phyloP scores from a whole-genome alignment of 2,797 vertebrate genomes.

The Periophthalmus magnuspinnatus region DNA sequence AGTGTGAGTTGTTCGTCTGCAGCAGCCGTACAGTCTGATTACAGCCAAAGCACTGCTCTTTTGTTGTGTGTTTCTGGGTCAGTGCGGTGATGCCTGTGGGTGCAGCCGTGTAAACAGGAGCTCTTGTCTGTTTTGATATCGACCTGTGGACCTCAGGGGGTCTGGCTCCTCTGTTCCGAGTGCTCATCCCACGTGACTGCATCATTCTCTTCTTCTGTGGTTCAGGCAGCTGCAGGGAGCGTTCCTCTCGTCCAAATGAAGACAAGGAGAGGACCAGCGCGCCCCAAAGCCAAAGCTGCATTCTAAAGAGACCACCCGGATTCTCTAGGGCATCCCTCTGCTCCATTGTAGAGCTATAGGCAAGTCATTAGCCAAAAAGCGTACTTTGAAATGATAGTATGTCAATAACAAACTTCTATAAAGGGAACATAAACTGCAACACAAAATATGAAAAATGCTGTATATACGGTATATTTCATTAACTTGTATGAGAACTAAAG shows the following conservation, averaged over 20 bases:
- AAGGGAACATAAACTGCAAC: too few species aligned
- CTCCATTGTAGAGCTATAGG: constrained; percentile 3
- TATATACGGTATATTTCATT: too few species aligned
- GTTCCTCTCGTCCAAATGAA: constrained; percentile 32
- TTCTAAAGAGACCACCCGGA: constrained; percentile 57
- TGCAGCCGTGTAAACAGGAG: constrained; percentile 52
- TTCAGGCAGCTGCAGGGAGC: constrained; percentile 35
- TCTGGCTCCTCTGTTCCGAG: constrained; percentile 41
- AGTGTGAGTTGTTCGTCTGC: constrained; percentile 13
- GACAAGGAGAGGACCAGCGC: constrained; percentile 20
- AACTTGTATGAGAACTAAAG: too few species aligned
- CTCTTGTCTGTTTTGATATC: constrained; percentile 62
- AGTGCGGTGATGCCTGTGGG: constrained; percentile 41
- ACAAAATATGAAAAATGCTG: too few species aligned
- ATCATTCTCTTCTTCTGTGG: constrained; percentile 39
- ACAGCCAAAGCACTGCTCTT: constrained; percentile 35
- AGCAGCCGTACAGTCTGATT: constrained; percentile 36
- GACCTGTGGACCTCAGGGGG: constrained; percentile 50
- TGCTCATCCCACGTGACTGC: constrained; percentile 58
- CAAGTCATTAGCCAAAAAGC: not conserved
- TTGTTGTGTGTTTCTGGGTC: constrained; percentile 51
- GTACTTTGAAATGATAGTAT: not conserved
- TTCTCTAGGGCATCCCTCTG: constrained; percentile 36
- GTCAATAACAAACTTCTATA: not conserved
- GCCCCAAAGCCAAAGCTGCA: constrained; percentile 14